Percentiles rank a stretch among this genome's conserved stretches.
Conservation (phyloP, 2,888 invertebrate genomes). For the Furcula furcula region DNA sequence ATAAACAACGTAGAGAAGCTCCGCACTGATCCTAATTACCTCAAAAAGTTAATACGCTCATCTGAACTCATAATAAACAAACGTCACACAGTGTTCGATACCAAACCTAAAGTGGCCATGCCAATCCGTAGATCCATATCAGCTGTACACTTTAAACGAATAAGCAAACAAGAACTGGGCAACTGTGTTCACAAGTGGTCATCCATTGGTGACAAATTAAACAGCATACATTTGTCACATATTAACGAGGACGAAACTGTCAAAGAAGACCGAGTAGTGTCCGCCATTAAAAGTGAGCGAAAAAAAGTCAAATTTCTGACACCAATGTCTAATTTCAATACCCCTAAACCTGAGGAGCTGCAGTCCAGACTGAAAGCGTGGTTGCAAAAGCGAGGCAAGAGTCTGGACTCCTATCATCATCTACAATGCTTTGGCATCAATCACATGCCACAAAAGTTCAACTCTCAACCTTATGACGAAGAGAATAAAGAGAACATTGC, state of each 20-base stretch:
- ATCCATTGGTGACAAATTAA: slow-evolving; percentile 64
- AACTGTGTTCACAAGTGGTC: slow-evolving; percentile 70
- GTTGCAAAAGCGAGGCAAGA: slow-evolving; percentile 76
- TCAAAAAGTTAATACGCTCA: slow-evolving; percentile 48
- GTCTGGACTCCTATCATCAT: slow-evolving; percentile 71
- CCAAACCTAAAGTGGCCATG: slow-evolving; percentile 18
- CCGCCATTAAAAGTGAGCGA: slow-evolving; percentile 66
- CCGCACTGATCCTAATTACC: slow-evolving; percentile 46
- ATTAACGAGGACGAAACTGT: slow-evolving; percentile 54
- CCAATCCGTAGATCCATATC: slow-evolving; percentile 69
- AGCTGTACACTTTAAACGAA: slow-evolving; percentile 69
- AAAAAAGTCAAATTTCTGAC: slow-evolving; percentile 69
- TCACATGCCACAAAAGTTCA: slow-evolving; percentile 35
- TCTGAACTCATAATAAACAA: slow-evolving; percentile 46
- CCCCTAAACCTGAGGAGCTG: slow-evolving; percentile 64
- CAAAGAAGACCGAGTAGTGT: slow-evolving; percentile 47
- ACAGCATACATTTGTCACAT: slow-evolving; percentile 47
- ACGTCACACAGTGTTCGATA: slow-evolving; percentile 47
- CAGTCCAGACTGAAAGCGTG: slow-evolving; percentile 69
- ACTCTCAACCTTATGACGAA: slow-evolving; percentile 46
- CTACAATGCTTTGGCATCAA: slow-evolving; percentile 78
- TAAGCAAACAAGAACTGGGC: slow-evolving; percentile 51
- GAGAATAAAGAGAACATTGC: slow-evolving; percentile 80
- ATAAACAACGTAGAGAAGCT: slow-evolving; percentile 41
- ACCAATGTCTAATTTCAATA: slow-evolving; percentile 54